Evolutionary conservation across 1,140 invertebrate species (phyloP).

Genomic region (Drosophila dunni): DNA sequence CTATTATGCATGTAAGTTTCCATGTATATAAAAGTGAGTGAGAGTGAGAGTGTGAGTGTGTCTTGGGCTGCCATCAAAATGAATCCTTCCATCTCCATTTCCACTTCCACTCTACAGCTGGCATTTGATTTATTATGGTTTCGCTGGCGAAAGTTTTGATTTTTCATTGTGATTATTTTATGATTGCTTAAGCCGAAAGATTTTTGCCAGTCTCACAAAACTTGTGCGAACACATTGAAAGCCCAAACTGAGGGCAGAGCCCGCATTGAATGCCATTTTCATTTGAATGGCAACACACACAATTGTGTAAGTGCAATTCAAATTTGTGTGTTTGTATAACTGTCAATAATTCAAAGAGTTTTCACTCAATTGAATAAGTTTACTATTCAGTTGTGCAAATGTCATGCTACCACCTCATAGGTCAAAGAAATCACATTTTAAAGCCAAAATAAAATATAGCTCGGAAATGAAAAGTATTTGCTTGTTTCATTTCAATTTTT

Average conservation of each 20-base stretch:
- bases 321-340: constrained; percentile 38
- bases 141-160: constrained; percentile 62
- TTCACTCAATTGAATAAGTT: constrained; percentile 30
- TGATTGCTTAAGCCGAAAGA: constrained; percentile 68
- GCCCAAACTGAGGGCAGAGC: constrained; percentile 17
- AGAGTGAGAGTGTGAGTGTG: constrained; percentile 10
- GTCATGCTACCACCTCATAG: neutral
- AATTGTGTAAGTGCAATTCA: constrained; percentile 33
- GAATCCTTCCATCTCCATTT: neutral
- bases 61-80: constrained; percentile 1
- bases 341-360: constrained; percentile 32
- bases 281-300: constrained; percentile 14
- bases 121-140: constrained; percentile 67
- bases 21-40: neutral
- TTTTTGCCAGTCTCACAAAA: constrained; percentile 50
- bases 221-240: constrained; percentile 35
- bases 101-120: neutral
- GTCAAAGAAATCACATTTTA: neutral
- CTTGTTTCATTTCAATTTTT: neutral
- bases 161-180: constrained; percentile 81
- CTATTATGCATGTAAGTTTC: constrained; percentile 56
- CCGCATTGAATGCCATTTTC: constrained; percentile 35
- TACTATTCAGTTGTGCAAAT: neutral
- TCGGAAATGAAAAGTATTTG: neutral
- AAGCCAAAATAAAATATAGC: neutral